Evolutionary conservation across 2,888 invertebrate genomes (phyloP).

Genomic region (Andrena praecox): DNA sequence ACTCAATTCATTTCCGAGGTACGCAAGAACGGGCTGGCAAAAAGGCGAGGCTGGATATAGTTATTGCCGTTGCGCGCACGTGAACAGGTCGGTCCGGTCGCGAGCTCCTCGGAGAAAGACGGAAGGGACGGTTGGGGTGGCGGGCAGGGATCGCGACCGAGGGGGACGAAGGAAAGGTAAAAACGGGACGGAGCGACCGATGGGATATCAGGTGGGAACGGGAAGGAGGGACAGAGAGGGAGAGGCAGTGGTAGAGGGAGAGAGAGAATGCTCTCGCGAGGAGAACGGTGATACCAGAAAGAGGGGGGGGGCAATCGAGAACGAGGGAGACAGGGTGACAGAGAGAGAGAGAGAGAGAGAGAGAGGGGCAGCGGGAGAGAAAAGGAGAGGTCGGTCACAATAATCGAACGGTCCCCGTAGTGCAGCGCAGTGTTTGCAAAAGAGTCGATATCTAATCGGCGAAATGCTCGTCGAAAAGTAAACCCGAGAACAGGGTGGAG

Average conservation of each 20-base stretch:
- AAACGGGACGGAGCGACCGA: constrained; percentile 20
- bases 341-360: background rate
- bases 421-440: constrained; percentile 69
- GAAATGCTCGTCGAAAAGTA: constrained; percentile 76
- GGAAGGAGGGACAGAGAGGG: constrained; percentile 10
- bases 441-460: constrained; percentile 79
- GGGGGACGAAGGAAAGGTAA: constrained; percentile 36
- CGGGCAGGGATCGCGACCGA: constrained; percentile 19
- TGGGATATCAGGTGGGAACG: constrained; percentile 25
- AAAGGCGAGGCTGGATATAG: constrained; percentile 70
- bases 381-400: constrained; percentile 51
- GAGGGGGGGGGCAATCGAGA: constrained; percentile 7
- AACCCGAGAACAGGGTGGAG: constrained; percentile 75
- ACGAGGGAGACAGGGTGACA: constrained; percentile 2
- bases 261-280: background rate
- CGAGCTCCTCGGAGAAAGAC: constrained; percentile 62
- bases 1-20: constrained; percentile 72
- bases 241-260: constrained; percentile 1
- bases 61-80: constrained; percentile 73
- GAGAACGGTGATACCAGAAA: background rate
- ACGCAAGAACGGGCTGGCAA: constrained; percentile 61
- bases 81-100: constrained; percentile 78
- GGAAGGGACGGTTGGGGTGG: constrained; percentile 6
- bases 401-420: constrained; percentile 65
- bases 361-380: background rate